phyloP scores from a whole-genome alignment of 2,113 vertebrate genomes.

The Hyperoodon ampullatus region DNA sequence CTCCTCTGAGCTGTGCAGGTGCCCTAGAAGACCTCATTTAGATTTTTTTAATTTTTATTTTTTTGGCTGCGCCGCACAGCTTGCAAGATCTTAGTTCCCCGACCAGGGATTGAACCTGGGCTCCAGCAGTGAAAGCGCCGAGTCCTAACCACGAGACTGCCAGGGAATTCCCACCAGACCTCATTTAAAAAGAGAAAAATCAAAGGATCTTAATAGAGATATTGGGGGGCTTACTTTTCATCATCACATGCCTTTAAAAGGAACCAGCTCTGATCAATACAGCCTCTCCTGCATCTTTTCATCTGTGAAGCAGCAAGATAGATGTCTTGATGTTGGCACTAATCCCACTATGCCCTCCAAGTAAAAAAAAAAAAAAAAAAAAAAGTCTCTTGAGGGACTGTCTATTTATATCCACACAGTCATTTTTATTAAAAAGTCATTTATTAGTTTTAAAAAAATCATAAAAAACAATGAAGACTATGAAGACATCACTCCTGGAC shows the following conservation, averaged over 20 bases:
- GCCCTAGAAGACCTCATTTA: neutral
- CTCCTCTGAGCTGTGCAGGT: neutral
- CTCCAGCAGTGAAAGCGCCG: no score
- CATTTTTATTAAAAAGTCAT: neutral
- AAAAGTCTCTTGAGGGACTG: neutral
- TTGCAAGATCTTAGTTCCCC: no score
- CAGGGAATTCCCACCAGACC: neutral
- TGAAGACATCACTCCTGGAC: neutral
- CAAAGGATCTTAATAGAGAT: neutral
- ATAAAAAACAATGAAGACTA: neutral
- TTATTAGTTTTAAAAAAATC: neutral
- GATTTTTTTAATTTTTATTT: no score
- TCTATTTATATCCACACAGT: constrained; percentile 13
- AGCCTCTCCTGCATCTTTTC: neutral
- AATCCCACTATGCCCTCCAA: neutral
- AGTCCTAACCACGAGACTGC: no score
- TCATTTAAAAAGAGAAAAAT: neutral
- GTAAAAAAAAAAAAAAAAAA: neutral
- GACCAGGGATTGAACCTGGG: no score
- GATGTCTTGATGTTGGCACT: neutral
- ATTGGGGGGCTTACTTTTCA: neutral
- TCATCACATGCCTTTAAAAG: constrained; percentile 21
- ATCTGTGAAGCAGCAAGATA: constrained; percentile 43
- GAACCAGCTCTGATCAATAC: constrained; percentile 28
- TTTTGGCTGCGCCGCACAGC: no score